Evolutionary conservation across 2,888 invertebrate genomes (phyloP), one percentile per base, ranked within the genome.

Genomic region (Harpagoxenus sublaevis): DNA sequence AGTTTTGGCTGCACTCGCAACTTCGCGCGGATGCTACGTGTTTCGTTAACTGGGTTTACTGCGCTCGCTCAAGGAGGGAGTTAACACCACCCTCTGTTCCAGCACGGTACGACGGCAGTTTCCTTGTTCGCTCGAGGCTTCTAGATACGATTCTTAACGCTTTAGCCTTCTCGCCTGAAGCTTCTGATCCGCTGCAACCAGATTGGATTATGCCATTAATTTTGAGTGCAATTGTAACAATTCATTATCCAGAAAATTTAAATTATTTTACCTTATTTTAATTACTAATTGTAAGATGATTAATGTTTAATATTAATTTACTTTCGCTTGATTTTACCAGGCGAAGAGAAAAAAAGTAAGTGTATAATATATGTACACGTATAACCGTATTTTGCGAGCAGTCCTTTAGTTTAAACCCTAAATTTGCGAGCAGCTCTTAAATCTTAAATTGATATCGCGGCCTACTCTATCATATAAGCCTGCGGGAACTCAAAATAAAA

Each of bases 31-130:
- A 60, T 74, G 60, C 60, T 87, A 89, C 88, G 85, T 92, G 92
- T 84, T 85, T 83, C 81, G 87, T 83, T 90, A 91, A 91, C 89
- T 86, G 84, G 90, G 86, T 88, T 91, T 86, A 73, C 62, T 71
- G 68, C 51, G 55, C 73, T 65, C 65, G 68, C 86, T 84, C 66
- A 45, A 60, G 63, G 74, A 35, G 35, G 31, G 31, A 55, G 85
- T 81, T 84, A 88, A 90, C 88, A 84, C 86, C 88, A 60, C 65
- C 78, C 60, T 42, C 74, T 55, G 39, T 48, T 60, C 55, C 51
- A 62, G 75, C 77, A 55, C 77, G 83, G 60, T 74, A 48, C 78
- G 83, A 84, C 78, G 85, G 60, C 51, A 78, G 42, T 35, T 48
- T 60, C n/a, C 81, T 35, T 35, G 15, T 39, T 28, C 48, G 51